Evolutionary conservation across 2,113 vertebrate species (phyloP).

Genomic region (Rana temporaria): DNA sequence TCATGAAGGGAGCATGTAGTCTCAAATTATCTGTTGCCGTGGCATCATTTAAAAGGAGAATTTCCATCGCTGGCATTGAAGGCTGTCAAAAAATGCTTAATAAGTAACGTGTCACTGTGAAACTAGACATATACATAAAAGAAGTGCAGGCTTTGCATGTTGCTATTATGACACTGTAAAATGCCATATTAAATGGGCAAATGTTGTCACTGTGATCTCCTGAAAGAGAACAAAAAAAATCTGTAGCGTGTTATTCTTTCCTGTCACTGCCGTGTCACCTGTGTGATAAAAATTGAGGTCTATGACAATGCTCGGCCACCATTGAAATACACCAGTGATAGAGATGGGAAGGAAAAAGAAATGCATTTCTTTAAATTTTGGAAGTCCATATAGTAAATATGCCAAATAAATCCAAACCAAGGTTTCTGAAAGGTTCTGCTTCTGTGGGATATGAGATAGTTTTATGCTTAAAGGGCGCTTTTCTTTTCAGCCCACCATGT

Average conservation of each 20-base stretch:
- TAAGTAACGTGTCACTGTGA: conserved; percentile 19
- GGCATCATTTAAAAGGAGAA: neutral
- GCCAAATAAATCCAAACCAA: too few relatives aligned
- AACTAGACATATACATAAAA: neutral
- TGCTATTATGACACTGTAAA: conserved; percentile 7
- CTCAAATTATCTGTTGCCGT: neutral
- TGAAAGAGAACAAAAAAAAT: too few relatives aligned
- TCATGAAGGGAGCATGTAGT: neutral
- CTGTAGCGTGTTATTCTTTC: neutral
- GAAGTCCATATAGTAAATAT: too few relatives aligned
- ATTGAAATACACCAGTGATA: neutral
- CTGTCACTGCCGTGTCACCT: neutral
- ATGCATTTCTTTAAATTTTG: too few relatives aligned
- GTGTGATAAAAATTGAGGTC: neutral
- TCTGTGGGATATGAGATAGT: too few relatives aligned
- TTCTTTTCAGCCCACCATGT: too few relatives aligned
- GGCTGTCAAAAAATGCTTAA: neutral
- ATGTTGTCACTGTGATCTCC: neutral
- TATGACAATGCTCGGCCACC: neutral
- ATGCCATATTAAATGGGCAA: neutral
- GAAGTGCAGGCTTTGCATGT: conserved; percentile 7
- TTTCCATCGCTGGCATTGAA: neutral
- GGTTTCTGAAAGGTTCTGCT: too few relatives aligned
- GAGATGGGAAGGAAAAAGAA: neutral
- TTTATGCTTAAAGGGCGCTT: too few relatives aligned